Conservation (phyloP, 2,888 invertebrate species). For the Liopterus haemorrhoidalis region DNA sequence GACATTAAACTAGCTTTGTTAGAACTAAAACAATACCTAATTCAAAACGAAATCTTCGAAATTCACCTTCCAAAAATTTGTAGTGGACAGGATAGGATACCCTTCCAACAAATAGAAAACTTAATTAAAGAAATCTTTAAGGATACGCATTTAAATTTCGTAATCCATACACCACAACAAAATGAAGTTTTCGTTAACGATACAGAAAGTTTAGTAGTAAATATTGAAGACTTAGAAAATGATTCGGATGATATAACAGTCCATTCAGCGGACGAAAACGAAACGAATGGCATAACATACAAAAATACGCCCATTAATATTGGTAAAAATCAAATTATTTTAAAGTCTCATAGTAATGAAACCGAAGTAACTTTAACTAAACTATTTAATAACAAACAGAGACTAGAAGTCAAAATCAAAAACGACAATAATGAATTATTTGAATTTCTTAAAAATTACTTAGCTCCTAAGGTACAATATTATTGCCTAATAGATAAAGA, state of each 20-base stretch:
- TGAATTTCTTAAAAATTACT: slow-evolving; percentile 13
- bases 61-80: too few species aligned
- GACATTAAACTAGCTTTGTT: too few species aligned
- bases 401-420: slow-evolving; percentile 10
- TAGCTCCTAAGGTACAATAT: slow-evolving; percentile 11
- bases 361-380: slow-evolving; percentile 1
- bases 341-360: slow-evolving; percentile 11
- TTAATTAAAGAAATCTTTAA: not conserved
- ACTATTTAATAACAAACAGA: slow-evolving; percentile 12
- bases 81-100: not conserved
- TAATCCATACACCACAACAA: not conserved
- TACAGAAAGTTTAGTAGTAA: not conserved
- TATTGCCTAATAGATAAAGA: slow-evolving; percentile 13
- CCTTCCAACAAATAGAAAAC: not conserved
- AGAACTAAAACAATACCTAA: not conserved
- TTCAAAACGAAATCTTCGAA: not conserved
- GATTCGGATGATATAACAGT: slow-evolving; percentile 1
- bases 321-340: slow-evolving; percentile 10
- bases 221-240: slow-evolving; percentile 4
- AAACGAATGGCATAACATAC: slow-evolving; percentile 8
- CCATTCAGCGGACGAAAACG: slow-evolving; percentile 14
- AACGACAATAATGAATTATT: slow-evolving; percentile 14
- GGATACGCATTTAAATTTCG: not conserved
- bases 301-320: slow-evolving; percentile 11
- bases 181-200: not conserved